These are phyloP conservation scores for Drosophila neonasuta DNA, from an alignment of 2,888 invertebrate species.

Conservation along the genomic window DNA sequence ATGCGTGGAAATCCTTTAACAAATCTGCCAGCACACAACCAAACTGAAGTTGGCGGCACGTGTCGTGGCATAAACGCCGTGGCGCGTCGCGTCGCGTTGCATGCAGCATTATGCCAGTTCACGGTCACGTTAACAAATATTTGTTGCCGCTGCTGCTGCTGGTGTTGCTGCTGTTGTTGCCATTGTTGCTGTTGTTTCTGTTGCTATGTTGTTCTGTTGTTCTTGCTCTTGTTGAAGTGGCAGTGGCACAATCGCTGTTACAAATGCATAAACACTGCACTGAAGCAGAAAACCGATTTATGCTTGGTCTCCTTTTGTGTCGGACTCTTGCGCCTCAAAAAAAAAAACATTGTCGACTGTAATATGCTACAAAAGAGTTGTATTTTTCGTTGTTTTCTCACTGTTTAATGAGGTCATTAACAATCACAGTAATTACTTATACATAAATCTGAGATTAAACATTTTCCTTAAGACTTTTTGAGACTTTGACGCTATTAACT, in stretches of 20 bases:
- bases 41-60: constrained; percentile 39
- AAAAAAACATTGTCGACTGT: not conserved
- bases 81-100: constrained; percentile 26
- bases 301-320: constrained; percentile 8
- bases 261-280: constrained; percentile 46
- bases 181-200: constrained; percentile 38
- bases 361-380: not conserved
- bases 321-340: not conserved
- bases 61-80: constrained; percentile 56
- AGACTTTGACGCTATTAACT: too few relatives aligned
- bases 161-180: constrained; percentile 10
- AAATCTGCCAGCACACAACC: constrained; percentile 38
- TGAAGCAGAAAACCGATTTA: constrained; percentile 7
- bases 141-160: constrained; percentile 39
- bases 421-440: not conserved
- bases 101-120: constrained; percentile 63
- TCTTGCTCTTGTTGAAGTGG: constrained; percentile 20
- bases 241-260: constrained; percentile 7
- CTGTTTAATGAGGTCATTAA: not conserved
- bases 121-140: constrained; percentile 65
- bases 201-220: constrained; percentile 17
- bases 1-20: constrained; percentile 50
- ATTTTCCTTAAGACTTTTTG: too few relatives aligned
- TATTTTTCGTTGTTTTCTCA: too few relatives aligned
- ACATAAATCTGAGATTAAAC: not conserved